Evolutionary conservation across 2,888 invertebrate genomes (phyloP).

Genomic region (Agrenia bidenticulata): DNA sequence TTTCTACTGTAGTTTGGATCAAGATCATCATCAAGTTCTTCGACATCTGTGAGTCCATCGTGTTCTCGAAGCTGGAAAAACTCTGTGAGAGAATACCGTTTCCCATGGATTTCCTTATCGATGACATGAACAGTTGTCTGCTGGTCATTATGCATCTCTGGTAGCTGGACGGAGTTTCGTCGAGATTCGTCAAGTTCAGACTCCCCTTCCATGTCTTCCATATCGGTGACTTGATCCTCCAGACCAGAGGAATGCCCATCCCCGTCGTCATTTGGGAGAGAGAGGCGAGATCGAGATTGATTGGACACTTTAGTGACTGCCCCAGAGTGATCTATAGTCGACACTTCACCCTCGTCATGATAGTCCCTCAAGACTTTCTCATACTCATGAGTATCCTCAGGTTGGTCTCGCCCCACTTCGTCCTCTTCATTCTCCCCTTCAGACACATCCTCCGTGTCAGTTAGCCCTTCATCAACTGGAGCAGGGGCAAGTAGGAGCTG

Average conservation of each 20-base stretch:
- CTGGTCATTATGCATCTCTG: not conserved
- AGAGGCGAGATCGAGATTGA: slow-evolving; percentile 13
- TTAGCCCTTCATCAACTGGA: slow-evolving; percentile 32
- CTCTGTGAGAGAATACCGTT: slow-evolving; percentile 12
- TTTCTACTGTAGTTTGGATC: slow-evolving; percentile 22
- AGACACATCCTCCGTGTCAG: slow-evolving; percentile 46
- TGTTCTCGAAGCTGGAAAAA: slow-evolving; percentile 54
- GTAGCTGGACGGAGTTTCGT: not conserved
- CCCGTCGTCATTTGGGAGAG: not conserved
- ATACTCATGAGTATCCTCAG: slow-evolving; percentile 1
- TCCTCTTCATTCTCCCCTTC: slow-evolving; percentile 39
- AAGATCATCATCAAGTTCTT: slow-evolving; percentile 59
- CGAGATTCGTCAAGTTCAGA: slow-evolving; percentile 14
- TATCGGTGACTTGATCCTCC: slow-evolving; percentile 22
- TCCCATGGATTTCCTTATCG: slow-evolving; percentile 4
- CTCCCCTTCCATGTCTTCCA: slow-evolving; percentile 32
- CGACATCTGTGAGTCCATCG: slow-evolving; percentile 59
- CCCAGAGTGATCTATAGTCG: slow-evolving; percentile 36
- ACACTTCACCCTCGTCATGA: slow-evolving; percentile 39
- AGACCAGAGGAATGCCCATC: too few relatives aligned
- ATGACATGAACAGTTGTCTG: not conserved
- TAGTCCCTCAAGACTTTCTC: slow-evolving; percentile 38
- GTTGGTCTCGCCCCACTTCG: not conserved
- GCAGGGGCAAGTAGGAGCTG: not conserved
- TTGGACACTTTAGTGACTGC: slow-evolving; percentile 29